Evolutionary conservation across 2,888 invertebrate species (phyloP).

Genomic region (Asteroscopus sphinx): DNA sequence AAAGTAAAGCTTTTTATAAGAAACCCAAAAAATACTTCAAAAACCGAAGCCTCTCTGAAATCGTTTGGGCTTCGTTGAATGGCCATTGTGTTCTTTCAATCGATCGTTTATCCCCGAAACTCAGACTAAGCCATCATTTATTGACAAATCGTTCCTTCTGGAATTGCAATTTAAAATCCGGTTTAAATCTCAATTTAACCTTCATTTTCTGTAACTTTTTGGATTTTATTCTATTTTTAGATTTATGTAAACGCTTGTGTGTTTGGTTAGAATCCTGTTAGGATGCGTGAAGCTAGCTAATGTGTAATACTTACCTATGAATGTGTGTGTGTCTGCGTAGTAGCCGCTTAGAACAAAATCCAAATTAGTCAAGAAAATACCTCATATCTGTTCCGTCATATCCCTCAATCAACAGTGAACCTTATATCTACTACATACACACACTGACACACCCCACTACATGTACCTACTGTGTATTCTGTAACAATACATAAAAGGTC

Average conservation of each 20-base stretch:
- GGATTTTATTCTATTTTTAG: background rate
- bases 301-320: too few species aligned
- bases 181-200: conserved; percentile 1
- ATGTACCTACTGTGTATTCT: too few species aligned
- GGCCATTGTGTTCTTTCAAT: conserved; percentile 39
- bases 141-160: conserved; percentile 8
- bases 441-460: too few species aligned
- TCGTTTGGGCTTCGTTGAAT: conserved; percentile 18
- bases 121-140: conserved; percentile 12
- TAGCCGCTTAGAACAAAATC: too few species aligned
- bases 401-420: too few species aligned
- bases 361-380: too few species aligned
- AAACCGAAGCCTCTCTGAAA: background rate
- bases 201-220: background rate
- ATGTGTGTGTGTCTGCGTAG: too few species aligned
- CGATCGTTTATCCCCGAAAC: conserved; percentile 18
- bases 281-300: too few species aligned
- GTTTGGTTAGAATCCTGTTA: too few species aligned
- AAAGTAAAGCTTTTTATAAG: background rate
- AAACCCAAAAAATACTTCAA: background rate
- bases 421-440: too few species aligned
- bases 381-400: too few species aligned
- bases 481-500: too few species aligned
- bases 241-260: background rate
- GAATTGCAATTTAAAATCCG: conserved; percentile 3